Percentiles rank a stretch among this genome's conserved stretches.
Conservation (phyloP, 2,113 vertebrate genomes). For the Stercorarius parasiticus region DNA sequence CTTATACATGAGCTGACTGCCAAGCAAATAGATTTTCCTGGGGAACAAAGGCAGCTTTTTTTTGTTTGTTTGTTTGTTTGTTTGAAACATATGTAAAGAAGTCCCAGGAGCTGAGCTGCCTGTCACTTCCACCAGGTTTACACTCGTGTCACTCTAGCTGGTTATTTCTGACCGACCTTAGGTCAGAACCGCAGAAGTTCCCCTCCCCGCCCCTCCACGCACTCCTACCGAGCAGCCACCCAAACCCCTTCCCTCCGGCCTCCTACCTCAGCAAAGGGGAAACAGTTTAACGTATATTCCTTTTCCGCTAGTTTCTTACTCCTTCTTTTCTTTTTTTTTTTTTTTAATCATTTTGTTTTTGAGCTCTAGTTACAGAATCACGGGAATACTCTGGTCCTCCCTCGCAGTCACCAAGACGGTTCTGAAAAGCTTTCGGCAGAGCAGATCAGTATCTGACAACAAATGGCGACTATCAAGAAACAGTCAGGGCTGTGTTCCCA, state of each 20-base stretch:
- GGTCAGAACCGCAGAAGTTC: neutral
- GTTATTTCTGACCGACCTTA: neutral
- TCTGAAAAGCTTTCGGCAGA: neutral
- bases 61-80: neutral
- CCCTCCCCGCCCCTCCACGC: neutral
- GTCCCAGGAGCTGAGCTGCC: constrained; percentile 29
- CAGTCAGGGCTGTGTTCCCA: neutral
- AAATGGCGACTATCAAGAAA: neutral
- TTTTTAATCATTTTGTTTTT: neutral
- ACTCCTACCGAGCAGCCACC: neutral
- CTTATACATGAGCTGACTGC: neutral
- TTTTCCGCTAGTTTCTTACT: neutral
- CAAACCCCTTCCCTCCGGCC: neutral
- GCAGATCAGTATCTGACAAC: neutral
- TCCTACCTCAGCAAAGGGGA: neutral
- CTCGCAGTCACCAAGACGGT: accelerated
- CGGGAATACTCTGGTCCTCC: neutral
- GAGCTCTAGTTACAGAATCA: neutral
- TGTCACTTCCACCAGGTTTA: constrained; percentile 23
- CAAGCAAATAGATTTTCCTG: constrained; percentile 46
- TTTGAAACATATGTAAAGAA: constrained; percentile 59
- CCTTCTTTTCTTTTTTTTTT: neutral
- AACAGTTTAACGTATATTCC: neutral
- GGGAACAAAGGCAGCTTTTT: constrained; percentile 46
- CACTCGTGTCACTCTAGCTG: neutral